These are phyloP conservation scores for Ancistrus triradiatus DNA, from an alignment of 2,113 vertebrate genomes.

Conservation along the genomic window DNA sequence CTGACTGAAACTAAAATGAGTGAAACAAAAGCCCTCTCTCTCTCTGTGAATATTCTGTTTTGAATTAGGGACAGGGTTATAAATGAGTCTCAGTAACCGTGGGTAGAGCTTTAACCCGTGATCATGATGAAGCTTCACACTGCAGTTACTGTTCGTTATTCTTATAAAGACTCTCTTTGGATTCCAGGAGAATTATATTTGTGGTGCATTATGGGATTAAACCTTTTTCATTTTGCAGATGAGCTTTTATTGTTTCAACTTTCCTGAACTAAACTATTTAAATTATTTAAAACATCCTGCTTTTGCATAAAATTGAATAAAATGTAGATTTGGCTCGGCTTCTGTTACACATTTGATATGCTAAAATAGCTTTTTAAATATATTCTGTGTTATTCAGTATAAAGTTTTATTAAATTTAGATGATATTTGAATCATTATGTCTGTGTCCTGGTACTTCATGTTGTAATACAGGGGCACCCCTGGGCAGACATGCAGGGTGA, in stretches of 20 bases:
- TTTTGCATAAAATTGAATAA: too few species aligned
- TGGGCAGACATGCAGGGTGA: too few species aligned
- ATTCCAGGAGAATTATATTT: constrained; percentile 19
- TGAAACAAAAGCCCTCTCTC: constrained; percentile 34
- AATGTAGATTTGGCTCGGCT: too few species aligned
- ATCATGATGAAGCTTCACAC: constrained; percentile 4
- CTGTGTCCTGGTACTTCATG: too few species aligned
- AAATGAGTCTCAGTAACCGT: constrained; percentile 44
- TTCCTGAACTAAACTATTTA: constrained; percentile 4
- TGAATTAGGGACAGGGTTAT: constrained; percentile 41
- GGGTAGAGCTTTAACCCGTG: constrained; percentile 28
- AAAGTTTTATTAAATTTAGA: too few species aligned
- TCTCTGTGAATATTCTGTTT: constrained; percentile 41
- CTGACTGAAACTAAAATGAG: constrained; percentile 13
- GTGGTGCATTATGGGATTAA: neutral
- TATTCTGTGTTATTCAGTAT: too few species aligned
- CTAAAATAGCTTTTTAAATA: too few species aligned
- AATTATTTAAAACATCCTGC: too few species aligned
- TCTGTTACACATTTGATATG: too few species aligned
- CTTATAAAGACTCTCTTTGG: constrained; percentile 1
- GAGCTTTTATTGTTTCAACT: neutral
- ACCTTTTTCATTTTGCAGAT: neutral
- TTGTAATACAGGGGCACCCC: too few species aligned
- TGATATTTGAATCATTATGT: too few species aligned
- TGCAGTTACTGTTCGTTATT: constrained; percentile 36